phyloP scores from a whole-genome alignment of 2,113 vertebrate genomes.

The Orientallactaga bullata region DNA sequence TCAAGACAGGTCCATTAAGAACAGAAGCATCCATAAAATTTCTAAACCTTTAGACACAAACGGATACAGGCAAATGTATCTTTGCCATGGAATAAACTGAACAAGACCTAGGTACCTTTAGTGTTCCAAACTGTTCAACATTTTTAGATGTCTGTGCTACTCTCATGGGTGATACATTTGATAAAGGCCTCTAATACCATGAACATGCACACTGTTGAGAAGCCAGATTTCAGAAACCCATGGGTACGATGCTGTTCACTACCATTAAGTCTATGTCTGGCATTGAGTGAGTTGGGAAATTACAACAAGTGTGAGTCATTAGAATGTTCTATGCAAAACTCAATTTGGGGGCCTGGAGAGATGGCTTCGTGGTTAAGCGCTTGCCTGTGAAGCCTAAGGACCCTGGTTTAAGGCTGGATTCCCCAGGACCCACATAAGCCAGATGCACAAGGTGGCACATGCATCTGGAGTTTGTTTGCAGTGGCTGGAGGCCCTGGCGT shows the following conservation, averaged over 20 bases:
- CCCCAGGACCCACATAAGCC: no score
- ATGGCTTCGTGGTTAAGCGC: no score
- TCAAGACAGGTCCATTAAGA: neutral
- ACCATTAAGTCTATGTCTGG: neutral
- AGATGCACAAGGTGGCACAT: no score
- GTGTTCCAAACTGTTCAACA: neutral
- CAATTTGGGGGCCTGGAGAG: no score
- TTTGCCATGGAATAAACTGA: neutral
- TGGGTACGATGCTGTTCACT: neutral
- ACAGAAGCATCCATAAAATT: neutral
- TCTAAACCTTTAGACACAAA: neutral
- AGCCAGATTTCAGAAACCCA: no score
- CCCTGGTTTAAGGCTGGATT: no score
- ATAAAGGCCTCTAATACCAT: neutral
- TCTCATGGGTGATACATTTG: neutral
- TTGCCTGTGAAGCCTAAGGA: no score
- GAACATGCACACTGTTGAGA: neutral
- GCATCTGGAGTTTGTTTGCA: no score
- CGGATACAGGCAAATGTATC: fast-evolving
- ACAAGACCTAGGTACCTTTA: neutral
- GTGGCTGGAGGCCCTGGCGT: no score
- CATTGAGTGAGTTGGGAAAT: neutral
- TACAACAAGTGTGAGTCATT: no score
- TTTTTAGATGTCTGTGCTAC: neutral
- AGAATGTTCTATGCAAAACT: no score